Evolutionary conservation across 1,140 invertebrate genomes (phyloP), one percentile per base, ranked within the genome.

Genomic region (Onthophagus taurus): DNA sequence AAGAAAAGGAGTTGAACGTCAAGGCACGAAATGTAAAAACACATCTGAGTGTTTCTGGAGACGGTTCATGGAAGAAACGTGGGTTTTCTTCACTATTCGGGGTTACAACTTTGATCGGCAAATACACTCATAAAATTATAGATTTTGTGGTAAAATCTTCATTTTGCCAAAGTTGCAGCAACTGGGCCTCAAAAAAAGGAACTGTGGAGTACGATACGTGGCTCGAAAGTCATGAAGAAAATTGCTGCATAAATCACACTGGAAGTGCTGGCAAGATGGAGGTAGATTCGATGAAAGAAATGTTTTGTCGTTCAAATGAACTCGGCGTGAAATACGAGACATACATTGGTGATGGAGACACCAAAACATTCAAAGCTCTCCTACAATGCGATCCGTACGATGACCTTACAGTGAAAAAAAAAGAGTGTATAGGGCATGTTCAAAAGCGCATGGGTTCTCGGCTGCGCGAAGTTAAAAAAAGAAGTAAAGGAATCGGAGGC

Each of bases 281-380:
- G 37, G 46, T 56, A 11, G 8, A 34, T 11, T 8, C 14, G n/a
- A 26, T 26, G n/a, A 26, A 26, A n/a, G n/a, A 6, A 26, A 26
- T 26, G 24, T 26, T 26, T 26, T 7, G n/a, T 7, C 24, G 24
- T 26, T 26, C 24, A 26, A 26, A 7, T 6, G n/a, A 26, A 11
- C 8, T 11, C 14, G 31, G 31, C 4, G 45, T 53, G n/a, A 47
- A 44, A 38, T 57, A 53, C 43, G 26, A 11, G 19, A 49, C 46
- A 11, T 59, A 59, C 26, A 49, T 56, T 14, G 50, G 57, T 17
- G 57, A 59, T 44, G 55, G 51, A 2, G 50, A 58, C 31, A 49
- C 39, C 2, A 56, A 53, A 45, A 54, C 51, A 19, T 51, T 42
- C 39, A 51, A 46, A 35, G 44, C 23, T n/a, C 47, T 57, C 16